phyloP scores from a whole-genome alignment of 2,797 vertebrate genomes.

The Dallia pectoralis region DNA sequence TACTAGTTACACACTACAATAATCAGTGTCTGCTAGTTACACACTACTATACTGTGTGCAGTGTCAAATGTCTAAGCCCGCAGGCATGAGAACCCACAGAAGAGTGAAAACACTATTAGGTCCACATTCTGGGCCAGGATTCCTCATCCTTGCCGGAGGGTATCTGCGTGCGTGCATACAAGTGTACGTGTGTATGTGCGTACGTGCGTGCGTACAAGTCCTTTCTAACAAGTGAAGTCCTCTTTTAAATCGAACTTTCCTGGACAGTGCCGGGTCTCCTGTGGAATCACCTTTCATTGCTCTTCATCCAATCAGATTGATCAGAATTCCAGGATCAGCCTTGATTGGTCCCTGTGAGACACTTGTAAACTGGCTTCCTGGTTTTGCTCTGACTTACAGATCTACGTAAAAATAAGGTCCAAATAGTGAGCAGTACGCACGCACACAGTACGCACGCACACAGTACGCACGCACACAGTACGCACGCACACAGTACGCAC shows the following conservation, averaged over 20 bases:
- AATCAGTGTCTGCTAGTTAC: no score
- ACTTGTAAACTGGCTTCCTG: neutral
- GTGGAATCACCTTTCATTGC: neutral
- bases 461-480: no score
- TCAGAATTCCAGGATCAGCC: neutral
- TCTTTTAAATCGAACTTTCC: neutral
- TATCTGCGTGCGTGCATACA: slow-evolving; percentile 6
- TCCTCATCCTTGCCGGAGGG: slow-evolving; percentile 18
- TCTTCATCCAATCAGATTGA: neutral
- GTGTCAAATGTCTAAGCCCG: slow-evolving; percentile 1
- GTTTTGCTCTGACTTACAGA: neutral
- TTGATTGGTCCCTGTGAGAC: slow-evolving; percentile 15
- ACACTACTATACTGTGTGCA: neutral
- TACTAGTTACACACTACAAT: no score
- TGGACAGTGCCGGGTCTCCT: neutral
- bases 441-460: neutral
- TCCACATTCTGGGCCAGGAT: neutral
- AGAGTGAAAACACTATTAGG: slow-evolving; percentile 9
- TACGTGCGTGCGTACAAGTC: neutral
- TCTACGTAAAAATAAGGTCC: neutral
- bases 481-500: no score
- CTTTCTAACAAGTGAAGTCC: neutral
- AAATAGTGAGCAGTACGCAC: neutral
- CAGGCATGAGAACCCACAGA: neutral
- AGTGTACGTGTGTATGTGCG: neutral